Percentiles rank a stretch among this genome's conserved stretches.
phyloP scores from a whole-genome alignment of 2,888 invertebrate species.

The Desoria tigrina region DNA sequence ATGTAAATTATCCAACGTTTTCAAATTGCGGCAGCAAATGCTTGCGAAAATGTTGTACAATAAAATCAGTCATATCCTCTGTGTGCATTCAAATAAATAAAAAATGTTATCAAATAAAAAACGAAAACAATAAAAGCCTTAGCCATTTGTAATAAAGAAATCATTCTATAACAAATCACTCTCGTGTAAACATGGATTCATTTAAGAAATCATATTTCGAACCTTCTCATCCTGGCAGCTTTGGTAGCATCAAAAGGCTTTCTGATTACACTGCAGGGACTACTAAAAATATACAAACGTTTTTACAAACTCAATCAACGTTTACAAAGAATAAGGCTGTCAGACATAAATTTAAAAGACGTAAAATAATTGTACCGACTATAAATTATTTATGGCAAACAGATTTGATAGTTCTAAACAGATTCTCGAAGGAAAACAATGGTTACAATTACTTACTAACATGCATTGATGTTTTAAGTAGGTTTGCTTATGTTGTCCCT shows the following conservation, averaged over 20 bases:
- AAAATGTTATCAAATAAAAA: not conserved
- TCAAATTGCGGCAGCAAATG: not conserved
- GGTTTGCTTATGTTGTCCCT: slow-evolving; percentile 41
- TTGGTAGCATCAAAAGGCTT: slow-evolving; percentile 12
- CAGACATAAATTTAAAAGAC: not conserved
- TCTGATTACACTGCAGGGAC: not conserved
- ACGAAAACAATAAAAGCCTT: not conserved
- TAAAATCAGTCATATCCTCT: not conserved
- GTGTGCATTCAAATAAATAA: slow-evolving; percentile 12
- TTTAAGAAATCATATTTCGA: slow-evolving; percentile 1
- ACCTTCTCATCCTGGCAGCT: slow-evolving; percentile 10
- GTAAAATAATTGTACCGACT: not conserved
- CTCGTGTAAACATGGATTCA: not conserved
- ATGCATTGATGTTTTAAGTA: slow-evolving; percentile 40
- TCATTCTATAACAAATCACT: no score
- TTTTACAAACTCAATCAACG: not conserved
- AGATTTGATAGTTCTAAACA: slow-evolving; percentile 26
- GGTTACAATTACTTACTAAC: slow-evolving; percentile 32
- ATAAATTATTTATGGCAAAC: slow-evolving; percentile 31
- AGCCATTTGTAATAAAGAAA: not conserved
- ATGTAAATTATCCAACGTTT: not conserved
- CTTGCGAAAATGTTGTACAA: not conserved
- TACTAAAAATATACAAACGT: not conserved
- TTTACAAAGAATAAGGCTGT: slow-evolving; percentile 7
- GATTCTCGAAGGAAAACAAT: slow-evolving; percentile 24